Base-by-base conservation (phyloP, 2,888 invertebrate genomes). In the Terebella lapidaria region DNA sequence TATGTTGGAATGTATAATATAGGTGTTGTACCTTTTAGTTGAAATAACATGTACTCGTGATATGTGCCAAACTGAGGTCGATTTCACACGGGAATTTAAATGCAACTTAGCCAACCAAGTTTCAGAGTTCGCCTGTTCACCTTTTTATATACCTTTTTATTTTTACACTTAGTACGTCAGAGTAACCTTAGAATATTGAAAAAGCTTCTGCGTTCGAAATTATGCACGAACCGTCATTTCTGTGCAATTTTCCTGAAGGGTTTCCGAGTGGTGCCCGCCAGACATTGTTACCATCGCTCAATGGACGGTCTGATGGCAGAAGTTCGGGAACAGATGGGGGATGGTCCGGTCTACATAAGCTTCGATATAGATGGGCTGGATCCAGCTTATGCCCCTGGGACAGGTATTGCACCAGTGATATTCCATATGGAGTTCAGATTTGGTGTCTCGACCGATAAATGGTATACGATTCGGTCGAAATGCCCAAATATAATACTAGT, bases 361-460 rank as follows among this genome's bases (percentile, higher is more conserved):
- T 77, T 81, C 62, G 81, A 81, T 61, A 81, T 81, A 59, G 81
- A 81, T 67, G 78, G 71, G 5, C 69, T 81, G 25, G 81, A 81
- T 67, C 80, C 81, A 4, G 61, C 69, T 42, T 76, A 68, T 67
- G 79, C 79, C 35, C 81, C 80, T 15, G 81, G 81, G 61, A 81
- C 81, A 70, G 81, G 81, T 77, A 67, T 24, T 5, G 10, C 15
- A 49, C 22, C n/a, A n/a, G 10, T 15, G 10, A 35, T n/a, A 35
- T 35, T 15, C 10, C 10, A n/a, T 35, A n/a, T 35, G 10, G n/a
- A n/a, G n/a, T n/a, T n/a, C 42, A 35, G 10, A 35, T n/a, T 35
- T 35, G 42, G n/a, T n/a, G n/a, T n/a, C n/a, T n/a, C n/a, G n/a
- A n/a, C n/a, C n/a, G n/a, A n/a, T n/a, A n/a, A n/a, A n/a, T n/a